Conservation (phyloP, 2,888 invertebrate genomes). For the Lithophane socia region DNA sequence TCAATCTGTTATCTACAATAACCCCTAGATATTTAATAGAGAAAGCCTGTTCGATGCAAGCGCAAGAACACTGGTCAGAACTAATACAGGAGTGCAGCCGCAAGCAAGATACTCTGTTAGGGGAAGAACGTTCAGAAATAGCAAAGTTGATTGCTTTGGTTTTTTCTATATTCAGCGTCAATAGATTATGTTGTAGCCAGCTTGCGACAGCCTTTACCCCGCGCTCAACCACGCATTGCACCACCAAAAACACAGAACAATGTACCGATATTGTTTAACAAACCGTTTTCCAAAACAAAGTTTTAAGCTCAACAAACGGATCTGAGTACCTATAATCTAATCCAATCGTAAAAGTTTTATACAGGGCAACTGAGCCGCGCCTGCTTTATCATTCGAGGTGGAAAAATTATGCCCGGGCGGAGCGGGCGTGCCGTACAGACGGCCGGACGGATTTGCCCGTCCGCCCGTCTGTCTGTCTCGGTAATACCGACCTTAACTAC, state of each 20-base stretch:
- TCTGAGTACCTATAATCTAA: constrained; percentile 46
- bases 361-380: constrained; percentile 44
- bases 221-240: too few species aligned
- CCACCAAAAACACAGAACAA: constrained; percentile 32
- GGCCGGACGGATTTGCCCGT: constrained; percentile 75
- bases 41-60: too few species aligned
- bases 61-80: too few species aligned
- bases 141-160: too few species aligned
- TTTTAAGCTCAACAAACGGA: constrained; percentile 43
- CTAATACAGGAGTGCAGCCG: too few species aligned
- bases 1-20: too few species aligned
- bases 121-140: too few species aligned
- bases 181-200: too few species aligned
- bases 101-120: too few species aligned
- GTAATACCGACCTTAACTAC: constrained; percentile 72
- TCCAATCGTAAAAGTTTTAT: constrained; percentile 61
- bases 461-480: constrained; percentile 66
- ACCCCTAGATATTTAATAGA: too few species aligned
- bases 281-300: constrained; percentile 43
- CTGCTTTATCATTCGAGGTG: constrained; percentile 64
- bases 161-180: too few species aligned
- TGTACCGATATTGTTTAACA: constrained; percentile 31
- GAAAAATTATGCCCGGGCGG: constrained; percentile 65
- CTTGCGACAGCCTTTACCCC: too few species aligned
- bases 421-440: constrained; percentile 76